Conservation (phyloP, 2,888 invertebrate species). For the Mythimna loreyi region DNA sequence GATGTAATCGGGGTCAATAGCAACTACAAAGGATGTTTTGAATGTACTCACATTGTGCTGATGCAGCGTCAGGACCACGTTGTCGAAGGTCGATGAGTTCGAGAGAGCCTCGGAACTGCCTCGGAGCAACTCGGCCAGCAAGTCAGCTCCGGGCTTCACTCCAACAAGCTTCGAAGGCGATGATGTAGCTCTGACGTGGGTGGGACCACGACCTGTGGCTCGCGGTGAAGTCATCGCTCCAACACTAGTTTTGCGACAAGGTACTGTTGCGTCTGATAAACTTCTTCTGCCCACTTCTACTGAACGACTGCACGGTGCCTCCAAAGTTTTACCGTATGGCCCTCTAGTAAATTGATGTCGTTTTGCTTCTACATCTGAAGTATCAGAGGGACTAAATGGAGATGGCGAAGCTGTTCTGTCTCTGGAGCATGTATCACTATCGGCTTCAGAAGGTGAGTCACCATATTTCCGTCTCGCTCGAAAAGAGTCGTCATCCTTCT, state of each 20-base stretch:
- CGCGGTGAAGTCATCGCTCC: slow-evolving; percentile 85
- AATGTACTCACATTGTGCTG: slow-evolving; percentile 88
- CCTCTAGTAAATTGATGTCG: slow-evolving; percentile 92
- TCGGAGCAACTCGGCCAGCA: slow-evolving; percentile 94
- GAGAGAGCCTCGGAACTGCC: slow-evolving; percentile 95
- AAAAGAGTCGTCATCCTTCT: slow-evolving; percentile 92
- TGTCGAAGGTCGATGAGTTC: slow-evolving; percentile 89
- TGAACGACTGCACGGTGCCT: slow-evolving; percentile 88
- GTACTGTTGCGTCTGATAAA: slow-evolving; percentile 87
- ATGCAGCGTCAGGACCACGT: slow-evolving; percentile 87
- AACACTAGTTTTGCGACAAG: slow-evolving; percentile 92
- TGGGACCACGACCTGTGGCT: slow-evolving; percentile 86
- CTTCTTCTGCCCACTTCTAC: slow-evolving; percentile 90
- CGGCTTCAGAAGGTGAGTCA: slow-evolving; percentile 94
- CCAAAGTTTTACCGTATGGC: slow-evolving; percentile 90
- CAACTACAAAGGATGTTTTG: slow-evolving; percentile 67
- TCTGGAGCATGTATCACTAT: slow-evolving; percentile 91
- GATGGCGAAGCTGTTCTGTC: slow-evolving; percentile 92
- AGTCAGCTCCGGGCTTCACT: slow-evolving; percentile 89
- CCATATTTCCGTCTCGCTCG: slow-evolving; percentile 83
- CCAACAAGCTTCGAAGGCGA: slow-evolving; percentile 95
- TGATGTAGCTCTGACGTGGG: slow-evolving; percentile 94
- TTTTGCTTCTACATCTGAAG: slow-evolving; percentile 85
- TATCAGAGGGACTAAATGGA: slow-evolving; percentile 93
- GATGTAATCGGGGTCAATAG: slow-evolving; percentile 75